These are phyloP conservation scores for Condylura cristata DNA, from an alignment of 2,113 vertebrate species.

Conservation along the genomic window DNA sequence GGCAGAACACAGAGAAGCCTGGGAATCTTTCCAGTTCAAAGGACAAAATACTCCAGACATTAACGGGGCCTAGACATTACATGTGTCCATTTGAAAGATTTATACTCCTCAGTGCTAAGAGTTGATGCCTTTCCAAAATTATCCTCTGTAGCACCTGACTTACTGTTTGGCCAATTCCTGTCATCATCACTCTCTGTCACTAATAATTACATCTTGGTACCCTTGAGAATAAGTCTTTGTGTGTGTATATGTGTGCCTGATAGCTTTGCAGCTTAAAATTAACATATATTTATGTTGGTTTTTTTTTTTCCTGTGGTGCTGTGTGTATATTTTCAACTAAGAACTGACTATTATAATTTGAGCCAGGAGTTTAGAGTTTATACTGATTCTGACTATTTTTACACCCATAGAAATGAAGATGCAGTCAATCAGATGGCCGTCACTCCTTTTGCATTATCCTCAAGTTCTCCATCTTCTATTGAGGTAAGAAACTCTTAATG, in stretches of 20 bases:
- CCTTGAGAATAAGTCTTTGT: background rate
- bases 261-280: background rate
- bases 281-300: background rate
- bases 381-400: constrained; percentile 48
- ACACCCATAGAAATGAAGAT: constrained; percentile 89
- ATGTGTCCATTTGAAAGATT: background rate
- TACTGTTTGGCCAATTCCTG: background rate
- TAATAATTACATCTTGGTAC: background rate
- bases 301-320: background rate
- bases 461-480: constrained; percentile 83
- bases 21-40: constrained; percentile 41
- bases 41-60: background rate
- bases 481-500: constrained; percentile 87
- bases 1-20: background rate
- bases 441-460: constrained; percentile 87
- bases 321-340: background rate
- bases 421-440: constrained; percentile 96
- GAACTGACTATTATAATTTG: background rate
- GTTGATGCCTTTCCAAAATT: background rate
- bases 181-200: constrained; percentile 31
- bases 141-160: background rate
- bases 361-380: background rate
- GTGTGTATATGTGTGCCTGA: background rate
- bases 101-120: background rate
- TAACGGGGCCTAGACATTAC: background rate